Conservation (phyloP, 2,888 invertebrate species). For the Netelia fuscicornis region DNA sequence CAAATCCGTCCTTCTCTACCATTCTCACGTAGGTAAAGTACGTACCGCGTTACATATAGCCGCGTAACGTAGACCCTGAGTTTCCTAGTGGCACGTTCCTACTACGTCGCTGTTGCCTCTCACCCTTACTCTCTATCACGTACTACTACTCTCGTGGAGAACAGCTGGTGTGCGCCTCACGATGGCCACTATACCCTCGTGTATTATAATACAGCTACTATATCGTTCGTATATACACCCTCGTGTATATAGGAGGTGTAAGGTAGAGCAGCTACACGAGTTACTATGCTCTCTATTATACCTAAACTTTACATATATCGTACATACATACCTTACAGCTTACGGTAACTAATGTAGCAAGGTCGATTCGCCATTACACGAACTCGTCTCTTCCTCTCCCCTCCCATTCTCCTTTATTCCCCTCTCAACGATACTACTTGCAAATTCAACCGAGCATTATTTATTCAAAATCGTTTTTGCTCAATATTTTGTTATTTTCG, state of each 20-base stretch:
- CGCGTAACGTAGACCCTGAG: conserved; percentile 65
- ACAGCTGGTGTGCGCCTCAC: conserved; percentile 60
- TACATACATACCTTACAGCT: conserved; percentile 27
- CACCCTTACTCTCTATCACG: conserved; percentile 1
- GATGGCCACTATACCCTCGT: conserved; percentile 31
- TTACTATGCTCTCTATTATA: conserved; percentile 56
- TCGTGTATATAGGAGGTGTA: conserved; percentile 23
- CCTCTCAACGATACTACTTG: conserved; percentile 22
- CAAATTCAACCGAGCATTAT: neutral
- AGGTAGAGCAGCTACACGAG: conserved; percentile 47
- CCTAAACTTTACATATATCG: conserved; percentile 49
- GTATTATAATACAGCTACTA: conserved; percentile 47
- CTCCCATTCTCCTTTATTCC: neutral
- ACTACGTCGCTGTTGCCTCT: neutral
- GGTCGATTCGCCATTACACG: conserved; percentile 26
- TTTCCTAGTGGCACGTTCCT: conserved; percentile 58
- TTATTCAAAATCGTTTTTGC: neutral
- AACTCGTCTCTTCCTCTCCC: neutral
- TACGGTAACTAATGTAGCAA: conserved; percentile 25
- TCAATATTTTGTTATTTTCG: neutral
- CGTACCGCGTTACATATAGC: conserved; percentile 5
- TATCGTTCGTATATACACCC: conserved; percentile 14
- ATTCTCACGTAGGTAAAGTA: conserved; percentile 69
- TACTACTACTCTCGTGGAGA: conserved; percentile 39
- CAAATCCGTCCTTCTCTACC: conserved; percentile 68